These are phyloP conservation scores for Protomyctophum bolini DNA, from an alignment of 2,113 vertebrate species.

Conservation along the genomic window DNA sequence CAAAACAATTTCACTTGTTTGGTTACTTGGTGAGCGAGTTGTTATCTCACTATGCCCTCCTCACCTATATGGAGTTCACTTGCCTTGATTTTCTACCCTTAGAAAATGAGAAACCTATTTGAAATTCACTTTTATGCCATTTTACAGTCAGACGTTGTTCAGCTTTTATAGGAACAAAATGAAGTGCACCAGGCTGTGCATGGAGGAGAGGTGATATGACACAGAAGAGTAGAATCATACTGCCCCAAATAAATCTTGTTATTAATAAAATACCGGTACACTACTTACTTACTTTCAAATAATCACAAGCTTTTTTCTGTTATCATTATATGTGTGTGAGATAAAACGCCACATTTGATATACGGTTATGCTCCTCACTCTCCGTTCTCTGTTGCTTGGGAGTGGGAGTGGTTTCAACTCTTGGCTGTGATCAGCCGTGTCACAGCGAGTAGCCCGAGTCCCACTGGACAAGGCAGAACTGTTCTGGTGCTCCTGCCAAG, in stretches of 20 bases:
- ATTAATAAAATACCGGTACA: conserved; percentile 20
- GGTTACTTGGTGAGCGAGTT: conserved; percentile 42
- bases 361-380: conserved; percentile 54
- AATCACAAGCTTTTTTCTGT: conserved; percentile 42
- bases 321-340: conserved; percentile 53
- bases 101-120: conserved; percentile 46
- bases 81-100: conserved; percentile 48
- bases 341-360: conserved; percentile 64
- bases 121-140: conserved; percentile 53
- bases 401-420: conserved; percentile 68
- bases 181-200: conserved; percentile 25
- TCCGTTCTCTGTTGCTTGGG: conserved; percentile 58
- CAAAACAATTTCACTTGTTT: conserved; percentile 45
- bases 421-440: conserved; percentile 69
- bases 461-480: conserved; percentile 77
- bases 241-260: not conserved
- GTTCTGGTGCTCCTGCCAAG: conserved; percentile 75
- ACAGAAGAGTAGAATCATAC: conserved; percentile 17
- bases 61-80: conserved; percentile 50
- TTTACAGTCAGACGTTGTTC: conserved; percentile 24
- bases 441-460: conserved; percentile 70
- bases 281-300: conserved; percentile 26
- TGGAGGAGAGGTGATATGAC: conserved; percentile 12
- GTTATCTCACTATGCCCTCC: conserved; percentile 48
- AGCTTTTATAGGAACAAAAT: conserved; percentile 48